phyloP scores from a whole-genome alignment of 2,113 vertebrate species.

The Eubucco bourcierii region DNA sequence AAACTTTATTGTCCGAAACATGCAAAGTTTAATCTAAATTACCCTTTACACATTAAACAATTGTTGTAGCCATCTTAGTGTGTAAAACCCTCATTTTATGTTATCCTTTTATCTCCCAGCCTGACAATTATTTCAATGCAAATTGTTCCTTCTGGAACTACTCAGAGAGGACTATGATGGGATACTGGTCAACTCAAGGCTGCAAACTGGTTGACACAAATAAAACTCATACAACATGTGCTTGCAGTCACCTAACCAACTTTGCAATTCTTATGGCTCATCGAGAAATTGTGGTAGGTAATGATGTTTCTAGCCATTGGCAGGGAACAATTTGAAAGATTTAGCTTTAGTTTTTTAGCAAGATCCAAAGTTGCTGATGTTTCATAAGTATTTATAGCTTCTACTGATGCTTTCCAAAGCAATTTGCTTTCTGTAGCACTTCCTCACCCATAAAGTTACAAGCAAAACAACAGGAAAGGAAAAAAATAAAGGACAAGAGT shows the following conservation, averaged over 20 bases:
- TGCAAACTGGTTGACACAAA: constrained; percentile 97
- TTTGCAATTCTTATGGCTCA: constrained; percentile 98
- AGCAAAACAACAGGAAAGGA: not conserved
- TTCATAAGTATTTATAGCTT: constrained; percentile 7
- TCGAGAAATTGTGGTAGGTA: constrained; percentile 89
- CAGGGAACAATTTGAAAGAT: constrained; percentile 43
- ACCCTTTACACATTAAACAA: constrained; percentile 68
- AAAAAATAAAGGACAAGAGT: not conserved
- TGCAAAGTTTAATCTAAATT: constrained; percentile 76
- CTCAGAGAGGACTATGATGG: constrained; percentile 99
- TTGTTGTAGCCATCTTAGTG: constrained; percentile 59
- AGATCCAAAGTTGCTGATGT: not conserved
- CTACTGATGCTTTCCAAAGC: not conserved
- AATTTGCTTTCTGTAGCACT: not conserved
- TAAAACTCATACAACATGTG: constrained; percentile 94
- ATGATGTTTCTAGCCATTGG: constrained; percentile 33
- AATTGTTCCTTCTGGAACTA: constrained; percentile 99
- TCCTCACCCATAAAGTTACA: not conserved
- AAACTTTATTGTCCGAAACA: constrained; percentile 76
- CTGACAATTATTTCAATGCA: constrained; percentile 98
- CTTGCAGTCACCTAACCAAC: constrained; percentile 97
- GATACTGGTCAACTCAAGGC: constrained; percentile 98
- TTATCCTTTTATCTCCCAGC: constrained; percentile 82
- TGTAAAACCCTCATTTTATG: constrained; percentile 69
- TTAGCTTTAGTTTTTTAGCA: not conserved